These are phyloP conservation scores for Pseudoatta argentina DNA, from an alignment of 1,140 invertebrate genomes.

Conservation along the genomic window DNA sequence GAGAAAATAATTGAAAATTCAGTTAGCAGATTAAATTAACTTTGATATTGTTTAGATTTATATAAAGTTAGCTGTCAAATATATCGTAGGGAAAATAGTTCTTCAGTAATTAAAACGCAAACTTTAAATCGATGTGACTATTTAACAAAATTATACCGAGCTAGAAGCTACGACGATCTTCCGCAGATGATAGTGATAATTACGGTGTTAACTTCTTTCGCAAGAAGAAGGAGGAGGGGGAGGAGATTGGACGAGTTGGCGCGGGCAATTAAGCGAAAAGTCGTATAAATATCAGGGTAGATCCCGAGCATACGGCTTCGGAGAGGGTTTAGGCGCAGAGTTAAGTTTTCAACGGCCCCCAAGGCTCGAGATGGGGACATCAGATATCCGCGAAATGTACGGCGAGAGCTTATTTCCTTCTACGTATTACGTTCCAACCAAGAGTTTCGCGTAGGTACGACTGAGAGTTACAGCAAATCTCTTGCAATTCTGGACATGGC, in stretches of 20 bases:
- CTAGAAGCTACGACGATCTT: conserved; percentile 66
- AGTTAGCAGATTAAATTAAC: not conserved
- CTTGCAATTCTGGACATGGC: conserved; percentile 24
- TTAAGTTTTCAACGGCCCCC: conserved; percentile 79
- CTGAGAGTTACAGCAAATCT: conserved; percentile 49
- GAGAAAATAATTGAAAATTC: not conserved
- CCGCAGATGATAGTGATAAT: conserved; percentile 75
- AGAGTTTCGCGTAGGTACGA: conserved; percentile 61
- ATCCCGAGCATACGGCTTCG: conserved; percentile 60
- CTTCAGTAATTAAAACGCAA: conserved; percentile 49
- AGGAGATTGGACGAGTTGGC: conserved; percentile 42
- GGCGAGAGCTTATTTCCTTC: conserved; percentile 79
- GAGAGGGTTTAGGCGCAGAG: conserved; percentile 73
- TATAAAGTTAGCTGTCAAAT: not conserved
- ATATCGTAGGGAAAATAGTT: not conserved
- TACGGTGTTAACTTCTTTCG: conserved; percentile 76
- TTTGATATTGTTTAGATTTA: not conserved
- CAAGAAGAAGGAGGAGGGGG: conserved; percentile 15
- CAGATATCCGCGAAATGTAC: conserved; percentile 80
- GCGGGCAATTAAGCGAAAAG: conserved; percentile 79
- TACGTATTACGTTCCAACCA: conserved; percentile 75
- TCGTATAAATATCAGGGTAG: conserved; percentile 77
- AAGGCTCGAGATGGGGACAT: conserved; percentile 73
- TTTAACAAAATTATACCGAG: conserved; percentile 56
- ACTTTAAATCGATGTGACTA: conserved; percentile 57